A percentile compares a stretch with the other conserved stretches of the same genome.
Evolutionary conservation across 2,113 vertebrate species (phyloP).

Genomic region (Crotalus viridis): DNA sequence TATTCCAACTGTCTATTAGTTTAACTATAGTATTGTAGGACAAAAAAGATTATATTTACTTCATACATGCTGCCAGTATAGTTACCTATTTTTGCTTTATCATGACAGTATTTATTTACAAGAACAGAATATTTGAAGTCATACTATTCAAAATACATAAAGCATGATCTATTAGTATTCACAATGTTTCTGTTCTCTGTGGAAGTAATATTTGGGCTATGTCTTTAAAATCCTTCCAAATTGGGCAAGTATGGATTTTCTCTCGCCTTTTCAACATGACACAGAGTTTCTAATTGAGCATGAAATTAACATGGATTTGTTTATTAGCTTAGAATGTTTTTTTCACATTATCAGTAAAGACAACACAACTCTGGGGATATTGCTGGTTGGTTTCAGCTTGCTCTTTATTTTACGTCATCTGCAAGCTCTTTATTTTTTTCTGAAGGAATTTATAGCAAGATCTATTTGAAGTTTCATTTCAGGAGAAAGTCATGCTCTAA

Average conservation of each 20-base stretch:
- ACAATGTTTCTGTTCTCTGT: background rate
- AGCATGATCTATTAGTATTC: background rate
- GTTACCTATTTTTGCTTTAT: background rate
- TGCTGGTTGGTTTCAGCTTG: conserved; percentile 10
- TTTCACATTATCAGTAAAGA: conserved; percentile 5
- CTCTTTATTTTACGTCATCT: background rate
- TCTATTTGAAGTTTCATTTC: conserved; percentile 1
- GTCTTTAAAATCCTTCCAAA: conserved; percentile 27
- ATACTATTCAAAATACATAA: background rate
- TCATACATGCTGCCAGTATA: background rate
- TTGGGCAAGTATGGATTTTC: background rate
- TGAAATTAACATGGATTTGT: conserved; percentile 59
- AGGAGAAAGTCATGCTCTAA: background rate
- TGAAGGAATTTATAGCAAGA: conserved; percentile 12
- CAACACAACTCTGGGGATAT: background rate
- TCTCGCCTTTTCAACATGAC: background rate
- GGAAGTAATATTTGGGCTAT: background rate
- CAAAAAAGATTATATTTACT: background rate
- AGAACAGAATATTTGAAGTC: background rate
- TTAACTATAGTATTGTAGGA: background rate
- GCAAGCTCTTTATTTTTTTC: conserved; percentile 12
- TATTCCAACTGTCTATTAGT: background rate
- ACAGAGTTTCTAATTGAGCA: conserved; percentile 49
- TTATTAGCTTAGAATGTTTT: conserved; percentile 31
- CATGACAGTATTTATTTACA: background rate